Conservation (phyloP, 2,113 vertebrate species). For the Myrmophylax atrothorax region DNA sequence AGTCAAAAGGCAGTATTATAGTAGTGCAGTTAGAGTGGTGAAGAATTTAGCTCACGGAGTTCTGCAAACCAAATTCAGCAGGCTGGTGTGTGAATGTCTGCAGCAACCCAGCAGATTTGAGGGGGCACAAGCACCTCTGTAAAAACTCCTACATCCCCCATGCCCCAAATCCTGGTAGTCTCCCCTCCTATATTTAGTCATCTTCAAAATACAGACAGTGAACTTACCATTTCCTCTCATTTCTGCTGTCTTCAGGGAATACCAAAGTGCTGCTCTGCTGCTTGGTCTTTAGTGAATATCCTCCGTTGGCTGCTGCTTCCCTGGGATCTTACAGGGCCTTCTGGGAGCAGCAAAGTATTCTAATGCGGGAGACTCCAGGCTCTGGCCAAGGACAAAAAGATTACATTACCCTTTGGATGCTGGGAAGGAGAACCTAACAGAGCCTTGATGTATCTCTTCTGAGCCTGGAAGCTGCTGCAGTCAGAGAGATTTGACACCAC, state of each 20-base stretch:
- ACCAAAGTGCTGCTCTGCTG: background rate
- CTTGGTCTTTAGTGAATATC: background rate
- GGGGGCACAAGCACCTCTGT: background rate
- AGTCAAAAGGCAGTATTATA: background rate
- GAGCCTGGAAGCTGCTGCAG: constrained; percentile 28
- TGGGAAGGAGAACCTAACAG: background rate
- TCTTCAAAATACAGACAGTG: background rate
- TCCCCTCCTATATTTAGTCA: background rate
- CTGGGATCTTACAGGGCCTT: background rate
- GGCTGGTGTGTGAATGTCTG: background rate
- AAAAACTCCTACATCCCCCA: background rate
- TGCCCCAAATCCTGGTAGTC: background rate
- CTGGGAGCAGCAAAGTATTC: background rate
- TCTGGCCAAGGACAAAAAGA: constrained; percentile 22
- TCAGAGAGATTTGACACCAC: constrained; percentile 32
- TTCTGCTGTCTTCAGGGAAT: background rate
- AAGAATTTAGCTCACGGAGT: background rate
- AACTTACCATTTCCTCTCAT: background rate
- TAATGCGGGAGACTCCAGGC: background rate
- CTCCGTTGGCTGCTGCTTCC: background rate
- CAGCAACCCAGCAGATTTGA: background rate
- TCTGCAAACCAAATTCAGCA: background rate
- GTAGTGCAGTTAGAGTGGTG: background rate
- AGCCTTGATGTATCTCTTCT: constrained; percentile 13
- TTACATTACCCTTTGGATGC: background rate